Conservation (phyloP, 1,140 invertebrate species). For the Temnothorax nylanderi region DNA sequence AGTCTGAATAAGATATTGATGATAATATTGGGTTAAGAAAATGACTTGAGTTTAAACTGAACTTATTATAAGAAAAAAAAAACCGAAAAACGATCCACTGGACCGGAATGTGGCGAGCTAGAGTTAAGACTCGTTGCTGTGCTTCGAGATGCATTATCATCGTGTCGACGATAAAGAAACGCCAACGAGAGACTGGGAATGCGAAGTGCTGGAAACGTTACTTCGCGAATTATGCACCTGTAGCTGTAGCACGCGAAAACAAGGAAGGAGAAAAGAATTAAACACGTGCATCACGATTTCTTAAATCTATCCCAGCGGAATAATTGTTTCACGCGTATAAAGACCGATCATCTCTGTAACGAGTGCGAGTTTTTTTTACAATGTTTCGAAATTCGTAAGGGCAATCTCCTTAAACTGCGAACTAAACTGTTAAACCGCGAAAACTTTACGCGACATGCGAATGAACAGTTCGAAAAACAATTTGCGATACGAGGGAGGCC, state of each 20-base stretch:
- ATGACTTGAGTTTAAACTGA: no score
- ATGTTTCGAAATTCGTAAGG: background rate
- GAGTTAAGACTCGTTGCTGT: background rate
- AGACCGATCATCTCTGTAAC: background rate
- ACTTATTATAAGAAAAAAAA: no score
- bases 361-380: background rate
- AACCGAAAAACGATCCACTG: no score
- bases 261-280: background rate
- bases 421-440: background rate
- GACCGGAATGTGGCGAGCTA: no score
- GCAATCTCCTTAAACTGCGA: background rate
- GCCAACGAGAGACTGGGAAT: background rate
- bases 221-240: conserved; percentile 7
- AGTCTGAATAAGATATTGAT: no score
- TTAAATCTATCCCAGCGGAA: background rate
- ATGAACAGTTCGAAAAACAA: conserved; percentile 52
- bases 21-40: no score
- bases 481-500: conserved; percentile 32
- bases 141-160: background rate
- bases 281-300: background rate
- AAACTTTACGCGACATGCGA: conserved; percentile 34
- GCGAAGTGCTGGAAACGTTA: background rate
- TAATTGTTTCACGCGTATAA: background rate
- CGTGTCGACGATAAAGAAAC: conserved; percentile 1
- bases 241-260: background rate